Conservation (phyloP, 2,888 invertebrate species). For the Celastrina argiolus region DNA sequence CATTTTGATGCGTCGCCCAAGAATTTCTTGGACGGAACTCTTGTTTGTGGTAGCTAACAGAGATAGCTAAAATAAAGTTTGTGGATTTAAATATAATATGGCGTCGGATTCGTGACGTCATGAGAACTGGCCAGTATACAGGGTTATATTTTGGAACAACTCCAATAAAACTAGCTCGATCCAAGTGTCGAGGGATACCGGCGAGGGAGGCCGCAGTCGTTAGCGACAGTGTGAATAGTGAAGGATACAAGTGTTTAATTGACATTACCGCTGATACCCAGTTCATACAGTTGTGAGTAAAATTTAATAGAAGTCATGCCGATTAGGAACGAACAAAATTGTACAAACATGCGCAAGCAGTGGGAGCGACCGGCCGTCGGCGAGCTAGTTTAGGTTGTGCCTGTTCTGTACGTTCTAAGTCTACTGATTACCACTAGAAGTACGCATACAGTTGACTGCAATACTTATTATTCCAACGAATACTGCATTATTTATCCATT, state of each 20-base stretch:
- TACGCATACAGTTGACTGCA: neutral
- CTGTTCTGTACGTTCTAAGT: conserved; percentile 38
- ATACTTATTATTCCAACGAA: neutral
- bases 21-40: no score
- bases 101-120: no score
- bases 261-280: conserved; percentile 68
- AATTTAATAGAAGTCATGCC: conserved; percentile 67
- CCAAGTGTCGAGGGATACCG: conserved; percentile 52
- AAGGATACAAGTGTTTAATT: conserved; percentile 57
- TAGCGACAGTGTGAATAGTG: conserved; percentile 66
- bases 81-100: no score
- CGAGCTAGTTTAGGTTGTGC: conserved; percentile 64
- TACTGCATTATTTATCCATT: neutral
- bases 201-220: conserved; percentile 56
- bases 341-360: conserved; percentile 73
- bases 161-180: no score
- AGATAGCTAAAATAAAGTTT: no score
- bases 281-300: conserved; percentile 63
- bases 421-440: neutral
- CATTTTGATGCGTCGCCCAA: no score
- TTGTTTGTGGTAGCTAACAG: no score
- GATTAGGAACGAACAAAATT: conserved; percentile 55
- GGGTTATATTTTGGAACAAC: no score
- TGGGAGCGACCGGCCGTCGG: conserved; percentile 69
- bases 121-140: no score